These are phyloP conservation scores for Oreochromis aureus DNA, from an alignment of 2,113 vertebrate species.

Conservation along the genomic window DNA sequence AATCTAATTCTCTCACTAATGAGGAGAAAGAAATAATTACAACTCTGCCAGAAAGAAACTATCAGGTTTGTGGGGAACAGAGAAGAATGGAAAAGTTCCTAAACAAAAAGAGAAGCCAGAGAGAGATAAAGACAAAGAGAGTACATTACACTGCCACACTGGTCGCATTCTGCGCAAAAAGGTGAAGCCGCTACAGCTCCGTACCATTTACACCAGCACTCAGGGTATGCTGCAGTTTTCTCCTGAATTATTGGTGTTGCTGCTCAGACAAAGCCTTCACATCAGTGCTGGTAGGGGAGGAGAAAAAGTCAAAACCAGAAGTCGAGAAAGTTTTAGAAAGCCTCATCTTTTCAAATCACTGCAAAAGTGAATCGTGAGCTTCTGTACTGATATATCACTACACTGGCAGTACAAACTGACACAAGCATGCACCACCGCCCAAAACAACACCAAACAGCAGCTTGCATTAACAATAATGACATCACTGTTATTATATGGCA, in stretches of 20 bases:
- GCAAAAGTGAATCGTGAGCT: background rate
- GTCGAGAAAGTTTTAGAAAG: background rate
- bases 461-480: background rate
- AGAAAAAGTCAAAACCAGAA: background rate
- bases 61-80: background rate
- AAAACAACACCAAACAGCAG: background rate
- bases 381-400: background rate
- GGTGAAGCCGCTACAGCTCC: background rate
- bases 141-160: background rate
- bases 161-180: background rate
- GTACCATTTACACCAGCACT: background rate
- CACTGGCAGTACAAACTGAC: background rate
- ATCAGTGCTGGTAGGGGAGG: background rate
- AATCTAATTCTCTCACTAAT: constrained; percentile 21
- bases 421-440: background rate
- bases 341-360: background rate
- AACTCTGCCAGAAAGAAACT: constrained; percentile 7
- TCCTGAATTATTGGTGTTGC: background rate
- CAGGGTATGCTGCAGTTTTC: background rate
- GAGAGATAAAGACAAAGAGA: background rate
- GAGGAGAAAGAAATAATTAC: constrained; percentile 13
- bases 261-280: background rate
- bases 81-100: background rate
- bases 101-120: constrained; percentile 2
- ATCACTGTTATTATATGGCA: background rate